Evolutionary conservation across 1,140 invertebrate species (phyloP).

Genomic region (Platyscapa corneri): DNA sequence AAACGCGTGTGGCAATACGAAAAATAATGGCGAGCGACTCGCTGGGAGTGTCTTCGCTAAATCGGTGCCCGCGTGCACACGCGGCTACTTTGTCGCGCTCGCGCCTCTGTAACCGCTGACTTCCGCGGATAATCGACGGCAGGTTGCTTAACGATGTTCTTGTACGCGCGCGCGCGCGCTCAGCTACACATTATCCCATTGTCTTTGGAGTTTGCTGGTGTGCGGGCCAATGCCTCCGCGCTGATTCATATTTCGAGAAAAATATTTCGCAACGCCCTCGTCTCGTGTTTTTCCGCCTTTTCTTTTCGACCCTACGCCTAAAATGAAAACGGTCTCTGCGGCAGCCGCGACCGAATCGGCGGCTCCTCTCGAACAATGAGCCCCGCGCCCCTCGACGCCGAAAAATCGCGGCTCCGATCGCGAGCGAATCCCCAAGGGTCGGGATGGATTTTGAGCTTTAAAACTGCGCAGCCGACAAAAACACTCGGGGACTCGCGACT

Average conservation of each 20-base stretch:
- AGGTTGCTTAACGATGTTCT: constrained; percentile 44
- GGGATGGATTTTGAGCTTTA: too few relatives aligned
- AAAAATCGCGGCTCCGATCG: too few relatives aligned
- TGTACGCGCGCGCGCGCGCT: neutral
- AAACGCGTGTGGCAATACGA: too few relatives aligned
- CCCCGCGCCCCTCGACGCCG: too few relatives aligned
- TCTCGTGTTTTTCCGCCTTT: neutral
- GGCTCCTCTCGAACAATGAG: too few relatives aligned
- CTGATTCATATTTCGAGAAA: constrained; percentile 43
- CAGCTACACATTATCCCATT: constrained; percentile 31
- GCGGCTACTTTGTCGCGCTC: constrained; percentile 2
- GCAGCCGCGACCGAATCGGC: too few relatives aligned
- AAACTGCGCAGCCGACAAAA: too few relatives aligned
- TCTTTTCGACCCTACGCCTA: neutral
- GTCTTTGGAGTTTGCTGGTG: constrained; percentile 19
- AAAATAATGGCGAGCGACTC: too few relatives aligned
- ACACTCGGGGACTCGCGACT: neutral
- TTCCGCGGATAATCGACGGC: constrained; percentile 45
- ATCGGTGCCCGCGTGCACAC: too few relatives aligned
- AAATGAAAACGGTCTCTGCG: neutral
- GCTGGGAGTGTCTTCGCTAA: neutral
- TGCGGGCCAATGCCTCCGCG: constrained; percentile 1
- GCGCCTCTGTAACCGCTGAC: constrained; percentile 29
- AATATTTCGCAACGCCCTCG: constrained; percentile 33
- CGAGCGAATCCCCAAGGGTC: too few relatives aligned